Evolutionary conservation across 2,888 invertebrate genomes (phyloP).

Genomic region (Caenorhabditis virilis): DNA sequence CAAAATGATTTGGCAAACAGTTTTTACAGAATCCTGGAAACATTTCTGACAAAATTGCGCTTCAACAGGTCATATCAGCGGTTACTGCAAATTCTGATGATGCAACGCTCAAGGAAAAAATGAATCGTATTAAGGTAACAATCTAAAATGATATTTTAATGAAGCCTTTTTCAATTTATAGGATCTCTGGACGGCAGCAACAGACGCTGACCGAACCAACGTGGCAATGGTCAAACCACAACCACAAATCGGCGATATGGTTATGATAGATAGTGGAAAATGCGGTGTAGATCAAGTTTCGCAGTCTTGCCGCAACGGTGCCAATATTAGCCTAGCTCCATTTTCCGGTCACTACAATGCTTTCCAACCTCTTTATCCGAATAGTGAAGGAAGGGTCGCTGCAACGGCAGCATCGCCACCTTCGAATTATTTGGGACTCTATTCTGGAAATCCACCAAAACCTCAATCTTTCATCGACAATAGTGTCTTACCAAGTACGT

Average conservation of each 20-base stretch:
- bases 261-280: background rate
- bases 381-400: constrained; percentile 10
- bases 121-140: constrained; percentile 56
- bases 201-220: constrained; percentile 28
- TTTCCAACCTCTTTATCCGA: constrained; percentile 25
- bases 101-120: constrained; percentile 50
- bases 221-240: constrained; percentile 48
- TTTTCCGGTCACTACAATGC: constrained; percentile 26
- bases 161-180: no score
- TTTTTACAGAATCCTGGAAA: no score
- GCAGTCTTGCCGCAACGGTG: background rate
- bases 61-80: constrained; percentile 23
- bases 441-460: no score
- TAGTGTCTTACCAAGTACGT: background rate
- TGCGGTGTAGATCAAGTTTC: background rate
- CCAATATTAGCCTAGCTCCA: constrained; percentile 28
- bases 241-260: constrained; percentile 29
- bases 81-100: constrained; percentile 45
- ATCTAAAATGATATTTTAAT: no score
- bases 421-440: constrained; percentile 29
- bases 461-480: no score
- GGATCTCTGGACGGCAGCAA: constrained; percentile 23
- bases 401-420: constrained; percentile 24
- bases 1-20: no score
- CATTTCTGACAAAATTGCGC: constrained; percentile 9